These are phyloP conservation scores for Drosophila arawakana DNA, from an alignment of 1,140 invertebrate genomes.

Conservation along the genomic window DNA sequence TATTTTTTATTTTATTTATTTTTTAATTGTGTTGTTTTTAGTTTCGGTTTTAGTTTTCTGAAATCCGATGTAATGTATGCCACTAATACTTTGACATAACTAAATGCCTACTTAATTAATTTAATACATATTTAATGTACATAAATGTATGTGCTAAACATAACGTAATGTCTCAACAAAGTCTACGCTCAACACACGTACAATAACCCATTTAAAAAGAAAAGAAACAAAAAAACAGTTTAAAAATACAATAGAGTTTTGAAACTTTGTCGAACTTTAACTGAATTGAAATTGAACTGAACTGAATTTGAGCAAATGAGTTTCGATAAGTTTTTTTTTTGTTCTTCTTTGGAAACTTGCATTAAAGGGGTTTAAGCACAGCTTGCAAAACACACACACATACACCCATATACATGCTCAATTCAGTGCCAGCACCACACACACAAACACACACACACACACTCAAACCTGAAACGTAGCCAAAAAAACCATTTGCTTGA, in stretches of 20 bases:
- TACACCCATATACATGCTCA: conserved; percentile 14
- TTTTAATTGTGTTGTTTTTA: not conserved
- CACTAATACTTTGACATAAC: conserved; percentile 54
- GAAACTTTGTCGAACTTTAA: conserved; percentile 3
- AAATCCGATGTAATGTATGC: conserved; percentile 54
- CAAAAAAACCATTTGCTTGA: conserved; percentile 28
- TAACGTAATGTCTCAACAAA: conserved; percentile 62
- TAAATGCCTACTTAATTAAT: conserved; percentile 30
- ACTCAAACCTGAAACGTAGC: not conserved
- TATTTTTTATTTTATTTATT: conserved; percentile 13
- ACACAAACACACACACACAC: conserved; percentile 2
- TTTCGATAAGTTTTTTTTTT: conserved; percentile 35
- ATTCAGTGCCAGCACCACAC: not conserved
- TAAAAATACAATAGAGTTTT: not conserved
- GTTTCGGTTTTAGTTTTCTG: conserved; percentile 16
- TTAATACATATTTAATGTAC: conserved; percentile 15
- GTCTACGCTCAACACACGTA: conserved; percentile 39
- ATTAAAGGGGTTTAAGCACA: conserved; percentile 51
- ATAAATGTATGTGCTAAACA: conserved; percentile 64
- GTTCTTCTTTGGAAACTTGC: conserved; percentile 11
- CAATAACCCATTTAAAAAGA: conserved; percentile 7
- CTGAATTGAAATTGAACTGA: conserved; percentile 16
- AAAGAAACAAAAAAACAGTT: conserved; percentile 3
- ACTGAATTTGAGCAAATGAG: conserved; percentile 37
- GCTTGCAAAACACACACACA: conserved; percentile 43